These are phyloP conservation scores for Lophotriccus pileatus DNA, from an alignment of 2,797 vertebrate species.

Conservation along the genomic window DNA sequence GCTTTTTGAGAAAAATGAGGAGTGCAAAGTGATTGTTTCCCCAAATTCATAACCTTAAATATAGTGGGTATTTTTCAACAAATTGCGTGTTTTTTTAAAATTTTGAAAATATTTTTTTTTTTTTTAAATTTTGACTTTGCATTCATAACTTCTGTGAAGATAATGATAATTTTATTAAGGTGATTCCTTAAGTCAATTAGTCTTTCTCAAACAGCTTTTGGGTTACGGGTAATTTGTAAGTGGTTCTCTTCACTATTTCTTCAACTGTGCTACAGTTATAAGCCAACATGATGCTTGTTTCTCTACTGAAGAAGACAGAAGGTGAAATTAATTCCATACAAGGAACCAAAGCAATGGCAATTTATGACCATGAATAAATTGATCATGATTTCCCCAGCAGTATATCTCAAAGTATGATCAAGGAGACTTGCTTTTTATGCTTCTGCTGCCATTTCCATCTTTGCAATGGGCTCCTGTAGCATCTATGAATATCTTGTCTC, in stretches of 20 bases:
- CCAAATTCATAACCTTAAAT: not conserved
- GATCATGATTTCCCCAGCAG: not conserved
- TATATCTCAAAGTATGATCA: not conserved
- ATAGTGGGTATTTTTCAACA: accelerated
- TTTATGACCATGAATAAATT: not conserved
- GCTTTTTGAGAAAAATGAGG: not conserved
- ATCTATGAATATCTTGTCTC: not conserved
- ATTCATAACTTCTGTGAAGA: not conserved
- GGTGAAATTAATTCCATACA: not conserved
- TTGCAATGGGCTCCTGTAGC: not conserved
- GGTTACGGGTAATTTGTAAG: not conserved
- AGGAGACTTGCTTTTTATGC: not conserved
- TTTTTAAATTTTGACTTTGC: not conserved
- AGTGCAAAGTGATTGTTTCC: not conserved
- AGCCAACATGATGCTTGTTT: not conserved
- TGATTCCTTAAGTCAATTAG: not conserved
- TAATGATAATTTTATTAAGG: not conserved
- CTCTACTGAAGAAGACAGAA: not conserved
- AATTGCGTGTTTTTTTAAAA: not conserved
- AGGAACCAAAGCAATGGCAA: not conserved
- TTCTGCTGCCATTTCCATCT: not conserved
- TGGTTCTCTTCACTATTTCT: not conserved
- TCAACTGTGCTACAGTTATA: not conserved
- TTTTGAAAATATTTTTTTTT: not conserved
- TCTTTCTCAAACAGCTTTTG: not conserved